Evolutionary conservation across 37 sponge, comb jelly and placozoan genomes (phyloP), one percentile per base, ranked within the genome.

Genomic region (Axinella damicornis): DNA sequence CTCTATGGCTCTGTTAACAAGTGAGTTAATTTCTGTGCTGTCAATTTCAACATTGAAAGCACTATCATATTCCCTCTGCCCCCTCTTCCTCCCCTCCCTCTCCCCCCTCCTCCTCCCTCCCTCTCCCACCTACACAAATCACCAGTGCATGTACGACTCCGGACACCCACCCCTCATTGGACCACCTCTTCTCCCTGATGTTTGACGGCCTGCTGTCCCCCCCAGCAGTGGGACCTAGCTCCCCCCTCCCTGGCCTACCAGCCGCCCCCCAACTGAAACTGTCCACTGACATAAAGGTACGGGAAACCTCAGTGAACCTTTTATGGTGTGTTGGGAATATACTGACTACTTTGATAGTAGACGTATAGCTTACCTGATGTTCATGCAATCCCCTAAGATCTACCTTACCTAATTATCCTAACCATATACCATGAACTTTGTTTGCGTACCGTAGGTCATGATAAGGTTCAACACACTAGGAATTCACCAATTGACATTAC

Each of bases 1-100:
- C 58, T 85, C 22, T 76, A 57, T 85, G 78, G 78, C 34, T 74
- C 84, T 55, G 25, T 81, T 12, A 55, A 69, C 53, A 81, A 57
- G 81, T 81, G 6, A 70, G 71, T 70, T 0, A 18, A 18, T n/a
- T n/a, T n/a, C n/a, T n/a, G n/a, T n/a, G n/a, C n/a, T n/a, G n/a
- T n/a, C n/a, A n/a, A n/a, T n/a, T n/a, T n/a, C n/a, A n/a, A n/a
- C n/a, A n/a, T n/a, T n/a, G n/a, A n/a, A n/a, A n/a, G n/a, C n/a
- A 4, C 64, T 62, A 6, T 28, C 64, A 25, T 15, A 6, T 62
- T 28, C 64, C 33, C 35, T 17, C 9, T 30, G 34, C 13, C 32
- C 36, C 11, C 36, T 12, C 36, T 17, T 9, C 5, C 9, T 13
- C n/a, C 74, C 74, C 55, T 15, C 55, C 22, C 74, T 46, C 61